Evolutionary conservation across 2,888 invertebrate species (phyloP).

Genomic region (Sialis fuliginosa): DNA sequence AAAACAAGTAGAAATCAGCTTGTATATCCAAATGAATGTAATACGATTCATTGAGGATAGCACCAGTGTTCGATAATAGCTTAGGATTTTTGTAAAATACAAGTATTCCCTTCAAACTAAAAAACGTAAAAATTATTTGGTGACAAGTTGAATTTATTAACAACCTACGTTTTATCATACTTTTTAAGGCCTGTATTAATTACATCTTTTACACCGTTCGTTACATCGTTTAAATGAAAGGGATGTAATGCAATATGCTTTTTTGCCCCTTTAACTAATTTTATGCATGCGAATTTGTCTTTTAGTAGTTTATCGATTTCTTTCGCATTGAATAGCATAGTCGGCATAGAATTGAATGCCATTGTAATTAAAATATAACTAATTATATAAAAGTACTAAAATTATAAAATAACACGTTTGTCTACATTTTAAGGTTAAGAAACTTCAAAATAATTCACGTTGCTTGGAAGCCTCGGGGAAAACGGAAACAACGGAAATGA

Average conservation of each 20-base stretch:
- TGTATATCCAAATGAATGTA: constrained; percentile 46
- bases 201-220: constrained; percentile 37
- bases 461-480: too few relatives aligned
- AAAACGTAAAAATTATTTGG: constrained; percentile 15
- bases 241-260: constrained; percentile 43
- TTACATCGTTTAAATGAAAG: constrained; percentile 39
- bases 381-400: too few relatives aligned
- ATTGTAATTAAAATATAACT: too few relatives aligned
- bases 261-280: constrained; percentile 29
- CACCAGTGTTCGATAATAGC: constrained; percentile 35
- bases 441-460: too few relatives aligned
- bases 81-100: constrained; percentile 47
- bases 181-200: constrained; percentile 38
- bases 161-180: constrained; percentile 41
- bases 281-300: constrained; percentile 37
- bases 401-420: too few relatives aligned
- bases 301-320: constrained; percentile 34
- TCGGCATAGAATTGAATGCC: too few relatives aligned
- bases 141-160: neutral
- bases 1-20: constrained; percentile 52
- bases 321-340: constrained; percentile 25
- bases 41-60: constrained; percentile 39
- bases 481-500: too few relatives aligned
- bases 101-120: constrained; percentile 46
- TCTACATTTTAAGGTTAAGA: too few relatives aligned